A percentile compares a stretch with the other conserved stretches of the same genome.
Evolutionary conservation across 2,888 invertebrate species (phyloP).

Genomic region (Drosophila fulvimacula): DNA sequence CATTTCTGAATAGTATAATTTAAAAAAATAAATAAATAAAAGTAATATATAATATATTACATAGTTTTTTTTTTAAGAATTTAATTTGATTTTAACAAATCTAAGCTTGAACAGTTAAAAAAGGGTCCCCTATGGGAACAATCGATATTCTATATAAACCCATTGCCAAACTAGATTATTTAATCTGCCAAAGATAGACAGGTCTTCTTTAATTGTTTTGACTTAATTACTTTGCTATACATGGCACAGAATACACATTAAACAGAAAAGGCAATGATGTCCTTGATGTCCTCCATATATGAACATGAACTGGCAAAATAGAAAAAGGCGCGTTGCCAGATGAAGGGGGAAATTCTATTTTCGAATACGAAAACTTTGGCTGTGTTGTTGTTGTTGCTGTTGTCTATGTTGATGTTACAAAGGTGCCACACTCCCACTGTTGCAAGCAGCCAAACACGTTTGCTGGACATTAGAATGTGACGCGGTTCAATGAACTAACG

Average conservation of each 20-base stretch:
- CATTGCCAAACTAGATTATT: not conserved
- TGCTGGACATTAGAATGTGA: constrained; percentile 70
- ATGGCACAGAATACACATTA: not conserved
- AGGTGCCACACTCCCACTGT: constrained; percentile 36
- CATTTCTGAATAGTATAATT: not conserved
- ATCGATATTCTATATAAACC: not conserved
- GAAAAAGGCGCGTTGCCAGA: not conserved
- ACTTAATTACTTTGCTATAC: constrained; percentile 5
- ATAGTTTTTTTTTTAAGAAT: too few relatives aligned
- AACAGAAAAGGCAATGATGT: not conserved
- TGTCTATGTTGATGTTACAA: constrained; percentile 12
- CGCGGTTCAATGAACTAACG: constrained; percentile 64
- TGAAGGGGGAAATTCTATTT: not conserved
- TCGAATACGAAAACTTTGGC: not conserved
- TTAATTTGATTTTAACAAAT: not conserved
- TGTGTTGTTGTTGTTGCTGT: constrained; percentile 15
- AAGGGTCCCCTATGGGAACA: too few relatives aligned
- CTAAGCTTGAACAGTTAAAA: too few relatives aligned
- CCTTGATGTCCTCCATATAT: not conserved
- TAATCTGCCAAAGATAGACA: constrained; percentile 4
- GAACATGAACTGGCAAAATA: not conserved
- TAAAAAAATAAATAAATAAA: too few relatives aligned
- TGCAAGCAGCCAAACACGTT: constrained; percentile 71
- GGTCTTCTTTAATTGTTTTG: not conserved
- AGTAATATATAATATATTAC: too few relatives aligned